Percentiles rank a stretch among this genome's conserved stretches.
Evolutionary conservation across 2,113 vertebrate genomes (phyloP).

Genomic region (Condylura cristata): DNA sequence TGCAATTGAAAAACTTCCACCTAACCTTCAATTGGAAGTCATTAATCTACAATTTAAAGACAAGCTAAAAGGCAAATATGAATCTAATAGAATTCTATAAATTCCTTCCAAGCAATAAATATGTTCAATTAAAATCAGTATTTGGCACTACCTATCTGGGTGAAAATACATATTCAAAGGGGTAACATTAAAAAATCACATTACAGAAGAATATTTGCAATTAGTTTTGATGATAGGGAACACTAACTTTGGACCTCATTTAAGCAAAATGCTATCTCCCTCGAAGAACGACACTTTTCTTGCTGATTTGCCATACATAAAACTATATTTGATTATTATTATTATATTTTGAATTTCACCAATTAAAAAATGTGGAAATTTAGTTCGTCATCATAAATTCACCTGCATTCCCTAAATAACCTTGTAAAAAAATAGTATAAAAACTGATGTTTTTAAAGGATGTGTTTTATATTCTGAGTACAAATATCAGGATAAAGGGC

Average conservation of each 20-base stretch:
- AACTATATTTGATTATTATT: background rate
- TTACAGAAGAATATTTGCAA: background rate
- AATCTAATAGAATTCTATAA: background rate
- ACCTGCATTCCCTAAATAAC: background rate
- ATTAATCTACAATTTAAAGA: slow-evolving; percentile 36
- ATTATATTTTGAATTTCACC: background rate
- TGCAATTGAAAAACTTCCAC: background rate
- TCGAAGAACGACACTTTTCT: background rate
- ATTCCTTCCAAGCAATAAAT: slow-evolving; percentile 2
- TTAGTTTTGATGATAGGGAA: background rate
- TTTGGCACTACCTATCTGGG: background rate
- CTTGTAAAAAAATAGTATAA: background rate
- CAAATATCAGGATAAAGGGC: background rate
- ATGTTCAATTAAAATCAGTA: background rate
- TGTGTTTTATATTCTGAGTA: background rate
- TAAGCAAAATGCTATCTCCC: background rate
- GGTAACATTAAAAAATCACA: background rate
- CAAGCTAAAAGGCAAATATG: background rate
- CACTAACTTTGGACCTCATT: background rate
- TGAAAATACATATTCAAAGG: slow-evolving; percentile 27
- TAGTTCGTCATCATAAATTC: background rate
- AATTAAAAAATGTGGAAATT: background rate
- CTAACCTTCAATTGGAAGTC: slow-evolving; percentile 11
- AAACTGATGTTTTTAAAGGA: background rate
- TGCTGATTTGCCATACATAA: background rate